Evolutionary conservation across 2,797 vertebrate species (phyloP).

Genomic region (Oryzias dopingdopingensis): DNA sequence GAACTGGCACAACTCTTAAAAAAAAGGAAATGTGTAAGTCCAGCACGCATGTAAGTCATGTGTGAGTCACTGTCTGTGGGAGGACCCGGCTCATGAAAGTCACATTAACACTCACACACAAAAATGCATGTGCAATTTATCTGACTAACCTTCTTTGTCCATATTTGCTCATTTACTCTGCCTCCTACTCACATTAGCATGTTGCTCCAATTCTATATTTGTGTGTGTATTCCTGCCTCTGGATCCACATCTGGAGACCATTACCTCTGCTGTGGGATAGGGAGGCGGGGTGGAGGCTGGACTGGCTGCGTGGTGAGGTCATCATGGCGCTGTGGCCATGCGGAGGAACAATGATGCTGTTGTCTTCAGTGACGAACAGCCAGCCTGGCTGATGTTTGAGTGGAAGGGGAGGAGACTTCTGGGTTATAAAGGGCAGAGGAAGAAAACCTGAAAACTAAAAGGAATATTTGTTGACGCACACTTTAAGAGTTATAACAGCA

Average conservation of each 20-base stretch:
- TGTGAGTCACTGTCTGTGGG: too few relatives aligned
- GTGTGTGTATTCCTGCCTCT: slow-evolving; percentile 32
- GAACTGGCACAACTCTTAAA: not conserved
- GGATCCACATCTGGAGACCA: slow-evolving; percentile 74
- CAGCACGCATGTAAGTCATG: too few relatives aligned
- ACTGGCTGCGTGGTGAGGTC: slow-evolving; percentile 70
- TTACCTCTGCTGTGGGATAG: slow-evolving; percentile 60
- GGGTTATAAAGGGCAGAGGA: not conserved
- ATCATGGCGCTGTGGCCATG: slow-evolving; percentile 64
- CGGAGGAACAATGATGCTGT: slow-evolving; percentile 74
- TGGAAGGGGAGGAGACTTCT: slow-evolving; percentile 4
- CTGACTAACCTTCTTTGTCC: slow-evolving; percentile 39
- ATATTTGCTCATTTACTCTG: slow-evolving; percentile 43
- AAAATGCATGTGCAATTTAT: slow-evolving; percentile 1
- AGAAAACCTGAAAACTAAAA: slow-evolving; percentile 2
- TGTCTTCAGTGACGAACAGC: slow-evolving; percentile 57
- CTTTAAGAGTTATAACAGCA: too few relatives aligned
- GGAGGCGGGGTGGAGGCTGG: slow-evolving; percentile 26
- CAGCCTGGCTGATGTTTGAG: slow-evolving; percentile 32
- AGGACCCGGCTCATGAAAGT: too few relatives aligned
- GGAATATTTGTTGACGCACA: too few relatives aligned
- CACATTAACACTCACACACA: not conserved
- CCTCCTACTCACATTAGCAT: slow-evolving; percentile 35
- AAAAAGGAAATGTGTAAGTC: too few relatives aligned
- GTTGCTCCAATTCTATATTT: slow-evolving; percentile 43